Evolutionary conservation across 2,888 invertebrate genomes (phyloP).

Genomic region (Drosophila longiperda): DNA sequence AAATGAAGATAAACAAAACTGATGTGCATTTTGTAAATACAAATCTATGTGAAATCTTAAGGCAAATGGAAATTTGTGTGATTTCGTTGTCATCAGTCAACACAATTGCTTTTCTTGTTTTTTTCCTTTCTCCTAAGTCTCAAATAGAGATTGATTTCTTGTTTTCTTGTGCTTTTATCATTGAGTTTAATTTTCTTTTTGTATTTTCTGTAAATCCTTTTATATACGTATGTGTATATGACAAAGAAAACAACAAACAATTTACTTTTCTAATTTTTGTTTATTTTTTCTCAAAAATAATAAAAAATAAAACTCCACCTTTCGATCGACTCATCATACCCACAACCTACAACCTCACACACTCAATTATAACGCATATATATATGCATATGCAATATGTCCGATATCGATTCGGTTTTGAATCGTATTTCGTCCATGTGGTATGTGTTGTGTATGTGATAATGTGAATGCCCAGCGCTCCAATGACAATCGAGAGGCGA

Average conservation of each 20-base stretch:
- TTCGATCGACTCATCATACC: conserved; percentile 79
- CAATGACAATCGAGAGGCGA: conserved; percentile 82
- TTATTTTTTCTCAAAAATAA: conserved; percentile 53
- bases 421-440: conserved; percentile 4
- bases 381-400: conserved; percentile 22
- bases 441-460: conserved; percentile 40
- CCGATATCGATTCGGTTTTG: conserved; percentile 8
- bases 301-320: conserved; percentile 45
- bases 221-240: conserved; percentile 29
- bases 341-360: conserved; percentile 60
- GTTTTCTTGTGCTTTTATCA: conserved; percentile 44
- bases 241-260: conserved; percentile 44
- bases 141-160: conserved; percentile 37
- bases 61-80: background rate
- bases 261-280: conserved; percentile 62
- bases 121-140: conserved; percentile 21
- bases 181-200: conserved; percentile 45
- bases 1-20: conserved; percentile 9
- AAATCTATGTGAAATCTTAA: conserved; percentile 5
- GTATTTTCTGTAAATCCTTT: background rate
- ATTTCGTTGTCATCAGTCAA: conserved; percentile 18
- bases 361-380: conserved; percentile 50
- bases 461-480: conserved; percentile 69
- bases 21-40: conserved; percentile 21
- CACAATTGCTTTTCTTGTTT: conserved; percentile 75